Conservation (phyloP, 2,113 vertebrate genomes). For the Chionomys nivalis region DNA sequence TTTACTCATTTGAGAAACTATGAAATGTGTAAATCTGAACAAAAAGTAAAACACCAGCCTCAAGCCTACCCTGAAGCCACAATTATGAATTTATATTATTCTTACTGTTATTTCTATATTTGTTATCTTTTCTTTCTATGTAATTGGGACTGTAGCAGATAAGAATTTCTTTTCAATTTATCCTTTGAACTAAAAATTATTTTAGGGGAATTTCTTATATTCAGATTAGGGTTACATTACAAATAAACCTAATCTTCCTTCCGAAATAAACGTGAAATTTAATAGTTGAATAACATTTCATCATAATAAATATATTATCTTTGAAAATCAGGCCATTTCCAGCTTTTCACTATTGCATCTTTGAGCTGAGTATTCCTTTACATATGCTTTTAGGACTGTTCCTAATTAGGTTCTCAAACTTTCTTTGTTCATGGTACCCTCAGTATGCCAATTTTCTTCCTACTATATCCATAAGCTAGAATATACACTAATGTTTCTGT, state of each 20-base stretch:
- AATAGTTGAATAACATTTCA: constrained; percentile 37
- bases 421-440: neutral
- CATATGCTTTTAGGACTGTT: constrained; percentile 21
- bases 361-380: neutral
- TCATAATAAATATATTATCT: constrained; percentile 43
- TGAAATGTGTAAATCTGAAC: constrained; percentile 14
- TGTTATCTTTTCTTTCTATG: neutral
- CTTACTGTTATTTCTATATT: neutral
- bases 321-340: constrained; percentile 25
- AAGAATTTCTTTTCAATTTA: constrained; percentile 37
- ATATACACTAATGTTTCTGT: neutral
- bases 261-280: constrained; percentile 31
- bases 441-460: neutral
- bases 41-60: constrained; percentile 34
- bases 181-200: constrained; percentile 50
- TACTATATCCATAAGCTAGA: neutral
- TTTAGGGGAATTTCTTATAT: neutral
- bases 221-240: neutral
- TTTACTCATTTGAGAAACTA: constrained; percentile 44
- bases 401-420: constrained; percentile 2
- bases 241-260: constrained; percentile 45
- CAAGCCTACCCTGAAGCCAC: neutral
- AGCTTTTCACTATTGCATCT: constrained; percentile 10
- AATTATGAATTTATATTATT: constrained; percentile 22
- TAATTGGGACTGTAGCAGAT: constrained; percentile 33